phyloP scores from a whole-genome alignment of 2,888 invertebrate species.

The Habroteleia sp. region DNA sequence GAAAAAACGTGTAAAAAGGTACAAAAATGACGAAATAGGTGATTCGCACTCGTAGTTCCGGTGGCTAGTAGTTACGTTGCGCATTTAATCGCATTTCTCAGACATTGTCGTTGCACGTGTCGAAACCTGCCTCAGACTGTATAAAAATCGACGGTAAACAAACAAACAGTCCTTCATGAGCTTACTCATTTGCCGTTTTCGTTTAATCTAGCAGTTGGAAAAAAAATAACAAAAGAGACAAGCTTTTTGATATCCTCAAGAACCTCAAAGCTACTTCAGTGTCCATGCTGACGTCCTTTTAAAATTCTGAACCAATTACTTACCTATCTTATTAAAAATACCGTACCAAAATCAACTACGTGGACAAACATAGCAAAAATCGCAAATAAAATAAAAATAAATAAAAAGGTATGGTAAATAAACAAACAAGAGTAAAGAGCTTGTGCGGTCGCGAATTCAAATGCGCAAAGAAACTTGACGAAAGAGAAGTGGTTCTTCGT shows the following conservation, averaged over 20 bases:
- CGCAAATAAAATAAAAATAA: conserved; percentile 6
- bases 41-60: too few relatives aligned
- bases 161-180: not conserved
- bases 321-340: conserved; percentile 69
- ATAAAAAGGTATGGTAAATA: conserved; percentile 6
- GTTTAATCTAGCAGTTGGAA: too few relatives aligned
- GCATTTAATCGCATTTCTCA: too few relatives aligned
- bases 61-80: too few relatives aligned
- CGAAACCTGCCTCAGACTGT: too few relatives aligned
- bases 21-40: too few relatives aligned
- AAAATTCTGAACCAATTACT: conserved; percentile 67
- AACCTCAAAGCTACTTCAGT: conserved; percentile 63
- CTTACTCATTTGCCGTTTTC: too few relatives aligned
- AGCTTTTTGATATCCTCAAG: conserved; percentile 69
- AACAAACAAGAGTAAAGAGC: conserved; percentile 25
- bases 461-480: conserved; percentile 48
- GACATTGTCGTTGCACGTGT: too few relatives aligned
- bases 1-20: not conserved
- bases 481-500: conserved; percentile 66
- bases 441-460: conserved; percentile 53
- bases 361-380: conserved; percentile 29
- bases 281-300: conserved; percentile 69
- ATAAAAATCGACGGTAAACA: not conserved
- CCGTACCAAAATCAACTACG: conserved; percentile 50
- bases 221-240: conserved; percentile 64